Evolutionary conservation across 1,140 invertebrate genomes (phyloP), one percentile per base, ranked within the genome.

Genomic region (Lasaia peninsularis): DNA sequence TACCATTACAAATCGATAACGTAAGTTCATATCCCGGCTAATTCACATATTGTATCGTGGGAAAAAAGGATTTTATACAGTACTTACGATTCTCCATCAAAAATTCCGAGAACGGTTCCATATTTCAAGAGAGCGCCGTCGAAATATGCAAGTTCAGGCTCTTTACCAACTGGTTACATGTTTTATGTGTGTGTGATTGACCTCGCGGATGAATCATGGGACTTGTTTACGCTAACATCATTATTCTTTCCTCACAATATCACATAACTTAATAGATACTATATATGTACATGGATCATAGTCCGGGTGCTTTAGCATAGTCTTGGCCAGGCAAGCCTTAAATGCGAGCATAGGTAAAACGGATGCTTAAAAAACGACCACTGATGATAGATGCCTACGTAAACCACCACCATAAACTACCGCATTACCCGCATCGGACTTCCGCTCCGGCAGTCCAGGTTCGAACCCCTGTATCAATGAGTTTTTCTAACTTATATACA

Each of bases 101-200:
- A 40, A 21, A 48, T 48, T 48, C 18, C 10, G 37, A 20, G 37
- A 48, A 20, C 10, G 20, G n/a, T 48, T 21, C 40, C 18, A 21
- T 21, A 48, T 11, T 20, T 48, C 20, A 48, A 48, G 16, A 40
- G 37, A 21, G 8, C 16, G 20, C 40, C 40, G 40, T 48, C 11
- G 11, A 48, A 48, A 48, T 48, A 48, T 48, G 40, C 40, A 48
- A 48, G 40, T 48, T 48, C 18, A 48, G 40, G 20, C 40, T 11
- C 40, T 48, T 21, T 21, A 48, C 18, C 40, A 11, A 48, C 40
- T 48, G 40, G 40, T 48, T 21, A 48, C 40, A 48, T 48, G n/a
- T 48, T 48, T 48, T 48, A 48, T 48, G 40, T 48, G 18, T 20
- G 18, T 20, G 40, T 48, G 40, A 48, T 48, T 48, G 40, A 48